Percentiles rank a stretch among this genome's conserved stretches.
These are phyloP conservation scores for Hephaestus fuliginosus DNA, from an alignment of 2,797 vertebrate genomes.

Conservation along the genomic window DNA sequence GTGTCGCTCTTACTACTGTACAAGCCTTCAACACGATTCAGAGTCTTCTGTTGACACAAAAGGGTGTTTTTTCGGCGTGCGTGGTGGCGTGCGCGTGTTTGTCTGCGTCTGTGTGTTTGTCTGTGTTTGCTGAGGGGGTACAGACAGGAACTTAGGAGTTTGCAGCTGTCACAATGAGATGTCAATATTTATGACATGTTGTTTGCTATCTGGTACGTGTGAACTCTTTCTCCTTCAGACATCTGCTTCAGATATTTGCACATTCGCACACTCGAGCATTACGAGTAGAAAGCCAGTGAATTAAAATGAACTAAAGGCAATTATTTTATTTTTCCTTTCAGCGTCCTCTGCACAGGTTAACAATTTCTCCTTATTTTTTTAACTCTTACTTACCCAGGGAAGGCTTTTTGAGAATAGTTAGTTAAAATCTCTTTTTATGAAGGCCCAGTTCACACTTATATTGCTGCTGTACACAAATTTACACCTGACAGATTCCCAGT, in stretches of 20 bases:
- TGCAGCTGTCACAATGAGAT: slow-evolving; percentile 77
- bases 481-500: slow-evolving; percentile 7
- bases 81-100: slow-evolving; percentile 25
- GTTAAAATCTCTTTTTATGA: background rate
- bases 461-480: background rate
- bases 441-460: background rate
- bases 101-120: slow-evolving; percentile 32
- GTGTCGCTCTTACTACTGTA: slow-evolving; percentile 71
- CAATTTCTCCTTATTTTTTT: background rate
- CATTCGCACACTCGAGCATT: slow-evolving; percentile 34
- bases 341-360: background rate
- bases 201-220: slow-evolving; percentile 67
- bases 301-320: slow-evolving; percentile 33
- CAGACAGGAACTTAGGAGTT: slow-evolving; percentile 77
- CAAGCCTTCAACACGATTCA: slow-evolving; percentile 76
- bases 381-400: background rate
- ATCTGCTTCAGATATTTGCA: slow-evolving; percentile 68
- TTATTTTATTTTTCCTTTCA: slow-evolving; percentile 17
- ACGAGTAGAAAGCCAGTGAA: slow-evolving; percentile 36
- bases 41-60: slow-evolving; percentile 81
- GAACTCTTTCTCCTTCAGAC: slow-evolving; percentile 65
- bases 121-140: slow-evolving; percentile 69
- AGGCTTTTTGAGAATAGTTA: background rate
- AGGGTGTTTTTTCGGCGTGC: slow-evolving; percentile 34
- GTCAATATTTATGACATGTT: slow-evolving; percentile 82